Percentiles rank a stretch among this genome's conserved stretches.
phyloP scores from a whole-genome alignment of 53 echinoderm and acorn worm genomes.

The Zoroaster sp. region DNA sequence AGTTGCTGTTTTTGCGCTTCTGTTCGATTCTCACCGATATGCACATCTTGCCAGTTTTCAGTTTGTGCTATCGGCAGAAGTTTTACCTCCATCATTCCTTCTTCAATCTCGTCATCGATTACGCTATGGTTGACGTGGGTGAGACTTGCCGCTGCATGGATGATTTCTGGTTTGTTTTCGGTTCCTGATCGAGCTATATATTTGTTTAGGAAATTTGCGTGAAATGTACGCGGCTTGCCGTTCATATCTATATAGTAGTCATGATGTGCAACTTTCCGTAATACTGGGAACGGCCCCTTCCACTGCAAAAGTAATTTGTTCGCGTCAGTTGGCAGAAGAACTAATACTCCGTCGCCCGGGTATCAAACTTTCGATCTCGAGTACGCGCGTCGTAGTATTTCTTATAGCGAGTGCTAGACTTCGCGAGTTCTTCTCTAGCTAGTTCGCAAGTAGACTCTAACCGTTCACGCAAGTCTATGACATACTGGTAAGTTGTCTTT shows the following conservation, averaged over 20 bases:
- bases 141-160: not conserved
- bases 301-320: conserved; percentile 68
- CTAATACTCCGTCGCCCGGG: conserved; percentile 29
- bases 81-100: not conserved
- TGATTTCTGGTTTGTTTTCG: not conserved
- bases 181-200: conserved; percentile 26
- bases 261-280: conserved; percentile 5
- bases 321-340: conserved; percentile 52
- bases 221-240: conserved; percentile 20
- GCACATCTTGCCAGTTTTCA: not conserved
- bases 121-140: not conserved
- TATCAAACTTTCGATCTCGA: conserved; percentile 31
- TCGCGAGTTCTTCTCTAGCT: conserved; percentile 54
- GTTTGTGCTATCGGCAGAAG: not conserved
- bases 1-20: not conserved
- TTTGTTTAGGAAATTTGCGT: conserved; percentile 56
- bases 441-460: conserved; percentile 54
- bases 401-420: conserved; percentile 37
- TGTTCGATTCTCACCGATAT: not conserved
- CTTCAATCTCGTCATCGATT: not conserved
- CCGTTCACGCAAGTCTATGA: conserved; percentile 38
- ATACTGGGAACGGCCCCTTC: conserved; percentile 64
- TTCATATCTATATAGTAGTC: conserved; percentile 50
- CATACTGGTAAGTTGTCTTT: conserved; percentile 59
- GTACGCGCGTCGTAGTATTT: conserved; percentile 61